These are phyloP conservation scores for Megathymus violae DNA, from an alignment of 1,140 invertebrate genomes.

Conservation along the genomic window DNA sequence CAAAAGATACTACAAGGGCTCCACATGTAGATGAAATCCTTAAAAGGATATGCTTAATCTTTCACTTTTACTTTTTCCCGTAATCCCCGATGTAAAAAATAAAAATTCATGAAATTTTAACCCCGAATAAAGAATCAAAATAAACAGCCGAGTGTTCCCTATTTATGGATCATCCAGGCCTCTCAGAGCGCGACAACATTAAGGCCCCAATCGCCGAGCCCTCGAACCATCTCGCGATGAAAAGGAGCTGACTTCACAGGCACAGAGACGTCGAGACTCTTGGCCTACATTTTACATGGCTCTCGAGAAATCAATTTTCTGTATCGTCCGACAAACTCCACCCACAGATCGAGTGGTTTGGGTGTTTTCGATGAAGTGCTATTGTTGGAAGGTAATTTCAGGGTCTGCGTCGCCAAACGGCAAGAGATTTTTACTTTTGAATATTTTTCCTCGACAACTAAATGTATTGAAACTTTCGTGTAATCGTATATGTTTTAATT, in stretches of 20 bases:
- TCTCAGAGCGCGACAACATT: constrained; percentile 33
- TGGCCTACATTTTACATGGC: constrained; percentile 53
- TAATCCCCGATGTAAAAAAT: too few relatives aligned
- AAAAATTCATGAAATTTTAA: too few relatives aligned
- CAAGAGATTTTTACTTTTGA: neutral
- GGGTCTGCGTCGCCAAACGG: constrained; percentile 17
- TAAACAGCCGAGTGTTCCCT: constrained; percentile 30
- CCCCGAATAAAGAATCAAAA: constrained; percentile 26
- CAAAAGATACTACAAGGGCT: too few relatives aligned
- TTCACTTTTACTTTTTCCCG: too few relatives aligned
- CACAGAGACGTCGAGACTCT: constrained; percentile 42
- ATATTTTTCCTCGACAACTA: neutral
- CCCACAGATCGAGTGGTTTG: constrained; percentile 40
- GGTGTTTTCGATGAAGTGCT: constrained; percentile 43
- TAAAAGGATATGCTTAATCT: too few relatives aligned
- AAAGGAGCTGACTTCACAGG: constrained; percentile 56
- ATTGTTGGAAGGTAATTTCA: constrained; percentile 32
- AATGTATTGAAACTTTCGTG: too few relatives aligned
- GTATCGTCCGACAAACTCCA: constrained; percentile 55
- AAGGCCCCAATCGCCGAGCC: constrained; percentile 41
- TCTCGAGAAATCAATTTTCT: constrained; percentile 56
- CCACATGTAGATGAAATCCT: too few relatives aligned
- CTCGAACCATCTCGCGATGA: constrained; percentile 49
- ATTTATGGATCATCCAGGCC: constrained; percentile 42
- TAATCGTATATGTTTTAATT: too few relatives aligned